A percentile compares a stretch with the other conserved stretches of the same genome.
Conservation (phyloP, 2,113 vertebrate genomes). For the Puntigrus tetrazona region DNA sequence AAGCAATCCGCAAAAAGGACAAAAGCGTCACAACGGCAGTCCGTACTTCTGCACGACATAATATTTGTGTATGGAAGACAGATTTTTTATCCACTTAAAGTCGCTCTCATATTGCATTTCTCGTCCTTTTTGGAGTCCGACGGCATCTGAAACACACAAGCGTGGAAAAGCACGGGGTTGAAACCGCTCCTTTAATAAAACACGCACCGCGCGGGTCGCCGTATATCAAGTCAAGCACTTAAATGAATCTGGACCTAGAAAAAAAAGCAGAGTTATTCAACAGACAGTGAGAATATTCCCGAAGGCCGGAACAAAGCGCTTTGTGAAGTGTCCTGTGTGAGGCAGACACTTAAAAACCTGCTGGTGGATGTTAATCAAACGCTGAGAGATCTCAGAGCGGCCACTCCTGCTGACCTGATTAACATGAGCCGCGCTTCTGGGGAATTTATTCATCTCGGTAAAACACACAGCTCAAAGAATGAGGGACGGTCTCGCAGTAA, state of each 20-base stretch:
- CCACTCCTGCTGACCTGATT: conserved; percentile 42
- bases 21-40: neutral
- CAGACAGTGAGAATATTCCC: conserved; percentile 9
- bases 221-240: too few relatives aligned
- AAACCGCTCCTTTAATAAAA: neutral
- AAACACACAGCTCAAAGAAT: neutral
- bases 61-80: neutral
- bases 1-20: too few relatives aligned
- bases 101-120: neutral
- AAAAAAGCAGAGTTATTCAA: neutral
- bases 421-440: conserved; percentile 5
- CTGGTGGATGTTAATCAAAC: conserved; percentile 23
- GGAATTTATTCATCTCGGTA: conserved; percentile 38
- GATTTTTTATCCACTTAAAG: neutral
- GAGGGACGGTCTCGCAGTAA: too few relatives aligned
- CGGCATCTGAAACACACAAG: neutral
- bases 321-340: neutral
- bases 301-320: neutral
- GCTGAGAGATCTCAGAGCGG: conserved; percentile 20
- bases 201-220: too few relatives aligned
- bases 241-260: neutral
- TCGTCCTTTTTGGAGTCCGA: neutral
- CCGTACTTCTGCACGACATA: neutral
- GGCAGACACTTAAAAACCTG: neutral
- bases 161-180: neutral